A percentile compares a stretch with the other conserved stretches of the same genome.
These are phyloP conservation scores for Ricordea florida DNA, from an alignment of 92 coral and sea anemone genomes.

Conservation along the genomic window DNA sequence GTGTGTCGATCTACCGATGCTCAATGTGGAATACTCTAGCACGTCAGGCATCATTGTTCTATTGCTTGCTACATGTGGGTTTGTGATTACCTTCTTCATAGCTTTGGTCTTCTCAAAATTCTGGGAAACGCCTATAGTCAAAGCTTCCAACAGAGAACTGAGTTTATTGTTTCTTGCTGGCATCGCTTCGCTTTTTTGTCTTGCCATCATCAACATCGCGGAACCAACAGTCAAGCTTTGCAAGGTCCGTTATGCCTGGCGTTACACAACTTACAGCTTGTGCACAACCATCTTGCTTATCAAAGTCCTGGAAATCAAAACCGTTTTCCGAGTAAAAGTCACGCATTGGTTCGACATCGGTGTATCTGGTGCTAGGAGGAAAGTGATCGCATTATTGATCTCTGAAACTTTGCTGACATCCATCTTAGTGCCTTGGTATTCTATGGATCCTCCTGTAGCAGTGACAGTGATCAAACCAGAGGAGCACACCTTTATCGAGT, in stretches of 20 bases:
- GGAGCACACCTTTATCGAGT: slow-evolving; percentile 38
- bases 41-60: slow-evolving; percentile 38
- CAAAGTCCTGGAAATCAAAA: slow-evolving; percentile 68
- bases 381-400: slow-evolving; percentile 10
- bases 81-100: slow-evolving; percentile 27
- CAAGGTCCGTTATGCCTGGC: slow-evolving; percentile 46
- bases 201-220: slow-evolving; percentile 54
- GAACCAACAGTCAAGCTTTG: slow-evolving; percentile 52
- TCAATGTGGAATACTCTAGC: slow-evolving; percentile 47
- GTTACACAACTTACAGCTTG: slow-evolving; percentile 47
- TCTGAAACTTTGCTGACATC: slow-evolving; percentile 33
- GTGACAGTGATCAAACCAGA: slow-evolving; percentile 7
- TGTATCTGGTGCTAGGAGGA: slow-evolving; percentile 22
- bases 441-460: slow-evolving; percentile 48
- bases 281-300: slow-evolving; percentile 51
- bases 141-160: slow-evolving; percentile 70
- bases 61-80: slow-evolving; percentile 23
- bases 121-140: slow-evolving; percentile 61
- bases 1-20: slow-evolving; percentile 60
- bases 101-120: slow-evolving; percentile 47
- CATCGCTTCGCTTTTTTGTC: slow-evolving; percentile 40
- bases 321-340: slow-evolving; percentile 52
- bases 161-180: slow-evolving; percentile 39
- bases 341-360: neutral
- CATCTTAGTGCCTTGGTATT: slow-evolving; percentile 34